Base-by-base conservation (phyloP, 2,113 vertebrate species). In the Anthoscopus minutus region DNA sequence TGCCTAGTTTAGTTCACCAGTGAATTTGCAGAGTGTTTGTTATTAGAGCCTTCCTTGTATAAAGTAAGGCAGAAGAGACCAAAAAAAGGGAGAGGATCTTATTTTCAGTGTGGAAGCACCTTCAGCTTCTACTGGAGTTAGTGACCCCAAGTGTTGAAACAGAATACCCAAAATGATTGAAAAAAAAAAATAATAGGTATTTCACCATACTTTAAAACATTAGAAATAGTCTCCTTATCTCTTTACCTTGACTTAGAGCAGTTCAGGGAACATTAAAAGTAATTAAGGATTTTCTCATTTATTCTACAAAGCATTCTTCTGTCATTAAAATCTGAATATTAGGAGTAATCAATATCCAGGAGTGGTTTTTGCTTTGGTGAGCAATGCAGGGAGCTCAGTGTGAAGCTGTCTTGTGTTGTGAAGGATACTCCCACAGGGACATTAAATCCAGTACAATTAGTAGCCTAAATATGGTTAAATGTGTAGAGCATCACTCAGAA, bases 381-480 rank as follows among this genome's bases (percentile, higher is more conserved):
- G 64, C 54, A 66, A 57, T 69, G 18, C 57, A 65, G 66, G 15
- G 70, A 79, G 81, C 54, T 73, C 88, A 81, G 56, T 35, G 66
- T 93, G 54, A 56, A 88, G 21, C 60, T 92, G 70, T 73, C 80
- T 83, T 45, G 13, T 42, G 66, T 87, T 25, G 60, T 93, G 60
- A 94, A 86, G 81, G 64, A 92, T 85, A 80, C 33, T 61, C 56
- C 92, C 60, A 70, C 8, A 81, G 94, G 70, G 54, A 93, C 33
- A 74, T 60, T 89, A 78, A 44, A 88, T 81, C 47, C 84, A 91
- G 76, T 25, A 71, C 66, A 93, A 65, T 86, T 90, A 95, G 58
- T 58, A 94, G 88, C 67, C 88, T 96, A 95, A 94, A 96, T 96
- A 71, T 58, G 78, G 90, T 60, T 96, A 92, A 96, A 89, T 88